Conservation (phyloP, 2,797 vertebrate species). For the Trachops cirrhosus region DNA sequence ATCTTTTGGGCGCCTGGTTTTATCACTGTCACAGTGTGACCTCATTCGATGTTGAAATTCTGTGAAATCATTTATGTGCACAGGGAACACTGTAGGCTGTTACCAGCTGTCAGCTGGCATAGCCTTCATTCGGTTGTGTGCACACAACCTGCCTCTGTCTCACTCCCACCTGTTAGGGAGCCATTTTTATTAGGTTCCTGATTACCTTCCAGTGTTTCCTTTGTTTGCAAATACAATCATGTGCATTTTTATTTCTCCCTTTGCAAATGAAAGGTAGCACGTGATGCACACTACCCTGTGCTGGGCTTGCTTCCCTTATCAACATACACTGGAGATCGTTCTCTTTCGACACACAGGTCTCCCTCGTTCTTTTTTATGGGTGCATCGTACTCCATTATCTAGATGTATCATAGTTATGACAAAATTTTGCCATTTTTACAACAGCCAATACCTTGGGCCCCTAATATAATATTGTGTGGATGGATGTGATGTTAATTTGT, state of each 20-base stretch:
- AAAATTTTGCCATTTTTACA: neutral
- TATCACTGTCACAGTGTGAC: neutral
- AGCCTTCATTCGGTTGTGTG: neutral
- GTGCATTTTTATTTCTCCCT: neutral
- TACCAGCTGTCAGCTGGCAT: neutral
- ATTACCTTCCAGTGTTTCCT: neutral
- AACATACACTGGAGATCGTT: neutral
- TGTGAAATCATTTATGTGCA: neutral
- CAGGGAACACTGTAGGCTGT: neutral
- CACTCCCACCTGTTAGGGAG: neutral
- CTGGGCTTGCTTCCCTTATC: neutral
- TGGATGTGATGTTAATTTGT: neutral
- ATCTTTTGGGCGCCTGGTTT: neutral
- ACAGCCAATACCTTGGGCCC: neutral
- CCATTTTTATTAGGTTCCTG: neutral
- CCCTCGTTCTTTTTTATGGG: neutral
- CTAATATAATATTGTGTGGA: neutral
- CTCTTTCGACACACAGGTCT: neutral
- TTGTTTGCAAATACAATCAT: neutral
- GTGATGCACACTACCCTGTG: neutral
- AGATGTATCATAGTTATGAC: neutral
- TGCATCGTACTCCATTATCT: neutral
- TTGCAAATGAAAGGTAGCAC: neutral
- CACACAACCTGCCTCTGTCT: neutral
- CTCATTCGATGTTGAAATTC: conserved; percentile 24